A percentile compares a stretch with the other conserved stretches of the same genome.
Evolutionary conservation across 2,797 vertebrate genomes (phyloP).

Genomic region (Buphagus erythrorhynchus): DNA sequence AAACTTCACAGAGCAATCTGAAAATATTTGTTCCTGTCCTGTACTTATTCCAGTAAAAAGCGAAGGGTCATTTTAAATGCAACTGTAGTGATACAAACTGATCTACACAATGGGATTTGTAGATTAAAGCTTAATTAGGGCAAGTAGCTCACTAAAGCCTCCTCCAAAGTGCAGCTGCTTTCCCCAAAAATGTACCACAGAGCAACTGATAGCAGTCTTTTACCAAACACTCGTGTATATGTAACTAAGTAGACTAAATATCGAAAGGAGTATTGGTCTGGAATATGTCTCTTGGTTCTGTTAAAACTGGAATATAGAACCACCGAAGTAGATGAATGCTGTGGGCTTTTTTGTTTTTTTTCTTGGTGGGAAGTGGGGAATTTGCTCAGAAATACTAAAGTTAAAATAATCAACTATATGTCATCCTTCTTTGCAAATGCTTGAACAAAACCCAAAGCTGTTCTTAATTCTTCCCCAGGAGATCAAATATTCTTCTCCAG

Average conservation of each 20-base stretch:
- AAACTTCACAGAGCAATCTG: background rate
- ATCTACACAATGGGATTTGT: slow-evolving; percentile 28
- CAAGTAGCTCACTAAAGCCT: background rate
- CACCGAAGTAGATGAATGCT: background rate
- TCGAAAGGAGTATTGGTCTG: background rate
- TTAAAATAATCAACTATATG: background rate
- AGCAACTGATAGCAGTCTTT: background rate
- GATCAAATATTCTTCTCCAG: background rate
- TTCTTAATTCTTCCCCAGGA: background rate
- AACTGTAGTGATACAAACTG: background rate
- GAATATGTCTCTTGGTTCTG: background rate
- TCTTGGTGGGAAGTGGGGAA: background rate
- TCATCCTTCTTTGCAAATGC: background rate
- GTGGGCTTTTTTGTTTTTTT: background rate
- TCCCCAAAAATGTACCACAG: background rate
- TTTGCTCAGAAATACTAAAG: background rate
- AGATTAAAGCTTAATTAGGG: slow-evolving; percentile 26
- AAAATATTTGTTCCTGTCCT: background rate
- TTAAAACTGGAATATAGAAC: background rate
- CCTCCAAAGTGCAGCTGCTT: background rate
- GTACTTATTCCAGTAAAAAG: background rate
- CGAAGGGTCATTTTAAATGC: background rate
- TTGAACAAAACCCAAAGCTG: background rate
- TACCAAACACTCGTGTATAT: background rate
- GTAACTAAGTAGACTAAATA: background rate